Evolutionary conservation across 2,888 invertebrate species (phyloP), one percentile per base, ranked within the genome.

Genomic region (Tetropium fuscum): DNA sequence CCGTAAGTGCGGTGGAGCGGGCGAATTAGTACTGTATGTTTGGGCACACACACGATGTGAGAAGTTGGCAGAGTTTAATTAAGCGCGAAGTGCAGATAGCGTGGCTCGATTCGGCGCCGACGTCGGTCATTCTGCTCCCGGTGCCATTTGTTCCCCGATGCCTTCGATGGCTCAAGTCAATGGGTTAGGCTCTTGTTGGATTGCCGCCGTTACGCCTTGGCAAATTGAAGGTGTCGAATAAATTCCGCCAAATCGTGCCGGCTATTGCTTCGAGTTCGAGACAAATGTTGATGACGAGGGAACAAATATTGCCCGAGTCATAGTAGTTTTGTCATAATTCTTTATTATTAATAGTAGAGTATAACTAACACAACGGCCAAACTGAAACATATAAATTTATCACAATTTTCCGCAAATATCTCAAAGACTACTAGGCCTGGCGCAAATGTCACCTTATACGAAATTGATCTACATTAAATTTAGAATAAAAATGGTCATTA

Each of bases 1-100:
- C 51, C 51, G 10, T 40, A 51, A 40, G 27, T 22, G 51, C 40
- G 40, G 27, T 15, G 22, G 1, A 16, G 27, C 40, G 51, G 11
- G 54, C 57, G 64, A 63, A 67, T 67, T 64, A 64, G 64, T 57
- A 57, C 57, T 53, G 58, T 63, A 60, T 63, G 63, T 60, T 66
- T 58, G 55, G 51, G 38, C 53, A 45, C 55, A 56, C 67, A 63
- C 64, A 59, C 61, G 69, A 70, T 68, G 66, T 48, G 66, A 65
- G 58, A 64, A 67, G 68, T 71, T 71, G 53, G 65, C 63, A 63
- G 66, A 70, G 72, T 73, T 73, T 71, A 74, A 74, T 74, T 74
- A 72, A 70, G 72, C 68, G 72, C 72, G 69, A 73, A 74, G 70
- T 67, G 70, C 65, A 72, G 74, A 74, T 73, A 74, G 71, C 68